Conservation (phyloP, 2,113 vertebrate genomes). For the Colistium nudipinnis region DNA sequence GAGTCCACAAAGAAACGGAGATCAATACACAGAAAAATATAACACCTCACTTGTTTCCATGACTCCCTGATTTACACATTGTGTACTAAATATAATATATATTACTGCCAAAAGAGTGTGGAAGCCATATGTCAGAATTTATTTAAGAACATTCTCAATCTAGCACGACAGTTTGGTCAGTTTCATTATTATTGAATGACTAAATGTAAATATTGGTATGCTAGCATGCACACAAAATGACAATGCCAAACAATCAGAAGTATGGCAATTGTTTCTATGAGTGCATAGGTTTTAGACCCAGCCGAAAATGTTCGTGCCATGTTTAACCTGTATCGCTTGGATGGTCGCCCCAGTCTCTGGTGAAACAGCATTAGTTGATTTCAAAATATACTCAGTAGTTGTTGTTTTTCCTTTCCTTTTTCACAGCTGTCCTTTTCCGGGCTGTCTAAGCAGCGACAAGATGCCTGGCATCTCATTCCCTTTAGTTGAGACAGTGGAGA, state of each 20-base stretch:
- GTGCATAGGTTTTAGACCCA: not conserved
- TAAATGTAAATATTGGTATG: not conserved
- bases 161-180: not conserved
- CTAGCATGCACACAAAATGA: not conserved
- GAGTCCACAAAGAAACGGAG: not conserved
- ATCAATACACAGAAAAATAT: not conserved
- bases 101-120: not conserved
- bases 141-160: not conserved
- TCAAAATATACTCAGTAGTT: conserved; percentile 11
- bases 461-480: conserved; percentile 19
- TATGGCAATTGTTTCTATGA: not conserved
- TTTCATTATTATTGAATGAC: no score
- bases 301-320: no score
- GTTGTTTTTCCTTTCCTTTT: conserved; percentile 12
- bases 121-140: not conserved
- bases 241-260: not conserved
- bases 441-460: conserved; percentile 31
- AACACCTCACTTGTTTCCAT: not conserved
- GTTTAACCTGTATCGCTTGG: not conserved
- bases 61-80: not conserved
- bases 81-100: not conserved
- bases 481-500: conserved; percentile 26
- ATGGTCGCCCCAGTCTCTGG: not conserved
- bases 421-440: conserved; percentile 60
- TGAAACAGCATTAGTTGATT: not conserved